phyloP scores from a whole-genome alignment of 2,113 vertebrate species.

The Vulpes ferrilata region DNA sequence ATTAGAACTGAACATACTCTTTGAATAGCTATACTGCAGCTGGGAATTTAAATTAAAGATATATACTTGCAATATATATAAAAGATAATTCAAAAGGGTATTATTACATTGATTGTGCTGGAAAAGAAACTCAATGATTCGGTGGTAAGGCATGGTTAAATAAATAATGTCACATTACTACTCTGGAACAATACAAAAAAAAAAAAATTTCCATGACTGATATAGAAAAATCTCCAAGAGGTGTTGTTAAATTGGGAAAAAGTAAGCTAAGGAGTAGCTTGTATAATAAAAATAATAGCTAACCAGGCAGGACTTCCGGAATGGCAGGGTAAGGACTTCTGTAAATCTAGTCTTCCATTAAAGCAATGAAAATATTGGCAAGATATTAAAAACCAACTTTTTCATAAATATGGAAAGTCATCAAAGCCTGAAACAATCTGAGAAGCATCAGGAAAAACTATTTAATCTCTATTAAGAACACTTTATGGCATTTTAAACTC shows the following conservation, averaged over 20 bases:
- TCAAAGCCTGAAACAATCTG: conserved; percentile 17
- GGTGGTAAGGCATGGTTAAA: background rate
- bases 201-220: background rate
- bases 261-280: background rate
- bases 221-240: conserved; percentile 26
- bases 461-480: background rate
- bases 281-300: conserved; percentile 2
- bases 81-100: background rate
- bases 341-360: background rate
- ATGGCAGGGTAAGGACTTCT: background rate
- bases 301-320: background rate
- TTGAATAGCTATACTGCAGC: background rate
- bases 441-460: background rate
- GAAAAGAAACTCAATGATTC: background rate
- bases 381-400: conserved; percentile 29
- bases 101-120: background rate
- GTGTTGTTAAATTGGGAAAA: background rate
- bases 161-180: conserved; percentile 8
- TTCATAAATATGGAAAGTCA: conserved; percentile 34
- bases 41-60: conserved; percentile 33
- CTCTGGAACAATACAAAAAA: background rate
- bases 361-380: background rate
- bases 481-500: conserved; percentile 20
- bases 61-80: background rate
- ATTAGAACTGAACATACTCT: background rate